phyloP scores from a whole-genome alignment of 92 coral and sea anemone species.

The Porites divaricata region DNA sequence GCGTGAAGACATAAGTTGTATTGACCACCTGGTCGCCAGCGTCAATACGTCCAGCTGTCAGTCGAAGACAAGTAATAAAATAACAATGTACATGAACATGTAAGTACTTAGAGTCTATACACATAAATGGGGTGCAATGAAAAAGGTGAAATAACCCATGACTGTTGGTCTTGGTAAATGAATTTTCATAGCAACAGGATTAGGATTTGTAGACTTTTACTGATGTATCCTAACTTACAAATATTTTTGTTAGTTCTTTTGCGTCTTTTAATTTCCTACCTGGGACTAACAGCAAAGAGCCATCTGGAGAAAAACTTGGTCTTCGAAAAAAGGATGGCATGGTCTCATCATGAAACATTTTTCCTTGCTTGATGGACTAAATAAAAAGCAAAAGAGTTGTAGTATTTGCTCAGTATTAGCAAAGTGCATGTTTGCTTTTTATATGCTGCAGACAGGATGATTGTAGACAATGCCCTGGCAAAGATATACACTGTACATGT shows the following conservation, averaged over 20 bases:
- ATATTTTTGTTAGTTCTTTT: background rate
- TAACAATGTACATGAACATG: background rate
- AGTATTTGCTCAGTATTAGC: too few relatives aligned
- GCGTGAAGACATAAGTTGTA: conserved; percentile 92
- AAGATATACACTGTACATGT: too few relatives aligned
- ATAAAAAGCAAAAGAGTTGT: too few relatives aligned
- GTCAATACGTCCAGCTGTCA: conserved; percentile 54
- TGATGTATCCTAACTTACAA: background rate
- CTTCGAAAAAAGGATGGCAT: conserved; percentile 94
- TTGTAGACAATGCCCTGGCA: too few relatives aligned
- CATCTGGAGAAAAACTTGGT: conserved; percentile 95
- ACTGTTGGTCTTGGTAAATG: too few relatives aligned
- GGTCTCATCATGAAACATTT: conserved; percentile 97
- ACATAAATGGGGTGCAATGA: background rate
- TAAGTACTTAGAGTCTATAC: background rate
- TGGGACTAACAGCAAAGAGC: conserved; percentile 89
- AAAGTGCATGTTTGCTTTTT: too few relatives aligned
- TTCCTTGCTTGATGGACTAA: conserved; percentile 56
- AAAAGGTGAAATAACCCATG: too few relatives aligned
- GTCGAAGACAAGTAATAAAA: background rate
- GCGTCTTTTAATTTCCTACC: conserved; percentile 45
- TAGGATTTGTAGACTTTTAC: too few relatives aligned
- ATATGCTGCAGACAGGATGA: too few relatives aligned
- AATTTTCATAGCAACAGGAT: too few relatives aligned
- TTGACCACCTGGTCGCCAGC: conserved; percentile 77